Evolutionary conservation across 1,140 invertebrate genomes (phyloP), one percentile per base, ranked within the genome.

Genomic region (Euborellia annulipes): DNA sequence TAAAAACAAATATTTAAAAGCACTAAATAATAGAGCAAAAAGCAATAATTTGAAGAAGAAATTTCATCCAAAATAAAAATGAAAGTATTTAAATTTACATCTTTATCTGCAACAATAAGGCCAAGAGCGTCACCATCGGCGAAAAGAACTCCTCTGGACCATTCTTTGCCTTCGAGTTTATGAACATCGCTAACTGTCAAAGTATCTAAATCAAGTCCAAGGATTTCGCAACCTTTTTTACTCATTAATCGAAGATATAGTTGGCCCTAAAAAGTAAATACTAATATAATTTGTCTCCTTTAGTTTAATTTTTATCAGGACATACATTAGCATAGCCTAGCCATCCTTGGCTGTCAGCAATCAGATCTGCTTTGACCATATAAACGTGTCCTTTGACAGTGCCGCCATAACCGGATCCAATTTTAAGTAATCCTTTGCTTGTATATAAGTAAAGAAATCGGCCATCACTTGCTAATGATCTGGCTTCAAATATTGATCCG

Each of bases 331-430:
- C 85, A 71, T 74, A 87, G 18, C 86, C 85, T 41, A 94, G 66
- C 82, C 83, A 90, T 41, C 83, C 83, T 14, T 30, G 34, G 47
- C 84, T 80, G 45, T 70, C 71, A 18, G 76, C 71, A 62, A 84
- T 85, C 61, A 87, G 84, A 60, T 88, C 79, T 36, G 77, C 69
- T 61, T 85, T 85, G 54, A 79, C 75, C 48, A 75, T 63, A 61
- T 91, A 90, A 30, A 92, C 65, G 61, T 87, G 82, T 21, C 87
- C 88, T 67, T 82, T 85, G 48, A 90, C 74, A 9, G 90, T 91
- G 51, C 82, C 85, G 32, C 82, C 81, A 65, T 89, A 93, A 16
- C 92, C 91, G 51, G 88, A 88, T 6, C 91, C 91, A 53, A 97
- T 78, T 69, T 95, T 94, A 23, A 85, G 70, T 38, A 93, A 66